phyloP scores from a whole-genome alignment of 1,140 invertebrate species.

The Pantala flavescens region DNA sequence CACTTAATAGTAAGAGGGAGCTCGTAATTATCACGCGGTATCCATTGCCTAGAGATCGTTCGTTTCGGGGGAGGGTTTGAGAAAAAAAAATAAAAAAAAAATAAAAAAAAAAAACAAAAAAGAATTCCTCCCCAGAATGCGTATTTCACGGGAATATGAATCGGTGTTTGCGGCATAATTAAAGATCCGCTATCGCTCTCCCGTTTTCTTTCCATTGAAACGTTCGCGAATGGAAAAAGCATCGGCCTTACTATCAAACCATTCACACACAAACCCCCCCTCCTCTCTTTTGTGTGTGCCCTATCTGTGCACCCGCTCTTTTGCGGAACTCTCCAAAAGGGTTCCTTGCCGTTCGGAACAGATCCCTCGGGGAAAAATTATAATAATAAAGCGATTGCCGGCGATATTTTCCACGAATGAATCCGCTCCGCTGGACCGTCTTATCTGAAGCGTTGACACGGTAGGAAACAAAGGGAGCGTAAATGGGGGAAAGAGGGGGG shows the following conservation, averaged over 20 bases:
- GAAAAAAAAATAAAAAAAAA: not conserved
- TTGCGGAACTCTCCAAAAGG: not conserved
- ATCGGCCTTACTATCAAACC: not conserved
- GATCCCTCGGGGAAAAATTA: not conserved
- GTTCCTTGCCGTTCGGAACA: not conserved
- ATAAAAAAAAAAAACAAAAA: too few relatives aligned
- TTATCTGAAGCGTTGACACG: conserved; percentile 4
- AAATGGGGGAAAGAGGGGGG: too few relatives aligned
- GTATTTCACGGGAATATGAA: conserved; percentile 3
- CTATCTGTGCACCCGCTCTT: not conserved
- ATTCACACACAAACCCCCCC: not conserved
- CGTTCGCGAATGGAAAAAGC: not conserved
- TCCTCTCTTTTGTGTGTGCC: not conserved
- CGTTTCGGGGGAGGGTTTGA: not conserved
- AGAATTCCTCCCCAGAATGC: not conserved
- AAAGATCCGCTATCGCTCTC: not conserved
- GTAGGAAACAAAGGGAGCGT: not conserved
- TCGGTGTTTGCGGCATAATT: conserved; percentile 5
- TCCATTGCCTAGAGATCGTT: not conserved
- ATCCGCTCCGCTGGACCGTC: conserved; percentile 1
- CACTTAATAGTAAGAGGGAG: not conserved
- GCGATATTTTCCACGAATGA: not conserved
- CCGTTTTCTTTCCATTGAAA: not conserved
- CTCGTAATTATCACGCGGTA: not conserved
- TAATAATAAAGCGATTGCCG: not conserved